Evolutionary conservation across 2,113 vertebrate genomes (phyloP).

Genomic region (Prunella fulvescens): DNA sequence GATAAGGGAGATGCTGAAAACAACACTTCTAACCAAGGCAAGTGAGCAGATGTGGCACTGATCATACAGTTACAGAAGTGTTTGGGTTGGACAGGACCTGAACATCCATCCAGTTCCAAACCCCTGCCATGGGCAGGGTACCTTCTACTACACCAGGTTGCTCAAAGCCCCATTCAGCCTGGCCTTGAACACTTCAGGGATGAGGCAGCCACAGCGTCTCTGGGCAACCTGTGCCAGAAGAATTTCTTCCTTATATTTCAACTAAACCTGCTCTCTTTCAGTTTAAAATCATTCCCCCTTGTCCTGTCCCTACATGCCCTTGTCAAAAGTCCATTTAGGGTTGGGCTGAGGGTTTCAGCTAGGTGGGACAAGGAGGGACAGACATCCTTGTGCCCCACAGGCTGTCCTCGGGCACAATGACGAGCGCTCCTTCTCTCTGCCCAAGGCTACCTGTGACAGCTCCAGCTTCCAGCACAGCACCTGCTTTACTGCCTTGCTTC

Average conservation of each 20-base stretch:
- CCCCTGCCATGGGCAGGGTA: not conserved
- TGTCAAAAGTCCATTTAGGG: not conserved
- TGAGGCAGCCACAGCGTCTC: not conserved
- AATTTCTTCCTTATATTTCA: not conserved
- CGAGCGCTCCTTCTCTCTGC: not conserved
- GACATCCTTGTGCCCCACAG: not conserved
- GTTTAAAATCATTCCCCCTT: not conserved
- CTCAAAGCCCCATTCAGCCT: not conserved
- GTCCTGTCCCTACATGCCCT: not conserved
- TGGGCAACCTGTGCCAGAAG: not conserved
- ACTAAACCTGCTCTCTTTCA: not conserved
- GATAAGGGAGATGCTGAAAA: not conserved
- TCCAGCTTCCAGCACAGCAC: not conserved
- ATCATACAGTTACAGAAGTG: fast-evolving
- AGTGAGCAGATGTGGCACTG: not conserved
- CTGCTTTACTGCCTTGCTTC: not conserved
- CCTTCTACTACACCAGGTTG: not conserved
- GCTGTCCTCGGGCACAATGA: fast-evolving
- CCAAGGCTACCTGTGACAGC: not conserved
- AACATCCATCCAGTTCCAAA: not conserved
- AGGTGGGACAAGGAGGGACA: not conserved
- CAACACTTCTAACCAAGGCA: not conserved
- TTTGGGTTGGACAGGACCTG: not conserved
- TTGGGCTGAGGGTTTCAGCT: not conserved
- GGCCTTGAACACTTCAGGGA: not conserved